phyloP scores from a whole-genome alignment of 2,113 vertebrate genomes.

The Sinocyclocheilus anshuiensis region DNA sequence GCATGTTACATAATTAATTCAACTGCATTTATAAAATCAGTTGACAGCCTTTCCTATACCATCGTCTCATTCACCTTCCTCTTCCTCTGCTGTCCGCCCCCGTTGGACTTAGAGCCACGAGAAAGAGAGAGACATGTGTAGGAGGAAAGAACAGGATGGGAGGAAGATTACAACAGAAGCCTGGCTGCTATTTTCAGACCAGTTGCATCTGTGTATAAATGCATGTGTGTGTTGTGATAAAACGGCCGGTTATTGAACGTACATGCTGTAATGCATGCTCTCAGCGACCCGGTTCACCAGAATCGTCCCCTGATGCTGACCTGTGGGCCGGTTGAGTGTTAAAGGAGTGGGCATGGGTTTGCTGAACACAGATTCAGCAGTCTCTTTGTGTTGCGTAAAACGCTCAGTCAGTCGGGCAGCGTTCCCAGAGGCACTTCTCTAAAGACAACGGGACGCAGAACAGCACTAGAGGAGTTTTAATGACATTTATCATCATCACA shows the following conservation, averaged over 20 bases:
- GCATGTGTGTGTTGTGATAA: background rate
- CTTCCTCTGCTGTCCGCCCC: background rate
- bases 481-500: background rate
- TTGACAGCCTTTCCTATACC: background rate
- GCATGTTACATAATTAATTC: background rate
- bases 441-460: background rate
- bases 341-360: background rate
- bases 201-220: background rate
- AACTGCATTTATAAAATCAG: no score
- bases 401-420: constrained; percentile 29
- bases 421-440: constrained; percentile 15
- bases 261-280: background rate
- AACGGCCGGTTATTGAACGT: background rate
- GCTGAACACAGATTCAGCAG: constrained; percentile 29
- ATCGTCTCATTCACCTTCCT: background rate
- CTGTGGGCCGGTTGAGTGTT: background rate
- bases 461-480: background rate
- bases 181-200: constrained; percentile 35
- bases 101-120: constrained; percentile 12
- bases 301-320: background rate
- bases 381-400: constrained; percentile 30
- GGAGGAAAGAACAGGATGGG: constrained; percentile 26
- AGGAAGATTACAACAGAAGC: constrained; percentile 25
- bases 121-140: constrained; percentile 19
- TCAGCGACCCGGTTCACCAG: background rate